phyloP scores from a whole-genome alignment of 2,797 vertebrate species.

The Hyperoplus lanceolatus region DNA sequence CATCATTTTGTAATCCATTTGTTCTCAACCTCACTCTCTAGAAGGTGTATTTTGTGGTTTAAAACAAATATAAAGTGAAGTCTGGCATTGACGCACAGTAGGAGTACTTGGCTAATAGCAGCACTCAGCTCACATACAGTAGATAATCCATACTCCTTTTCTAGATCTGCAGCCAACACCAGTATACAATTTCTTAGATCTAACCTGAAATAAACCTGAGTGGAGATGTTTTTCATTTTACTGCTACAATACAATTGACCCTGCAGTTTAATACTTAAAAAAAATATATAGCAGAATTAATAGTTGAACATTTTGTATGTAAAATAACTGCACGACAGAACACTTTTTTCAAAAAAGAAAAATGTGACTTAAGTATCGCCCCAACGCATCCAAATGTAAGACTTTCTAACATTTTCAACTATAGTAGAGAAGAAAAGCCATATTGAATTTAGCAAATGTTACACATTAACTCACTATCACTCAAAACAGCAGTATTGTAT shows the following conservation, averaged over 20 bases:
- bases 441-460: slow-evolving; percentile 9
- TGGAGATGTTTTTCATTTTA: not conserved
- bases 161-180: slow-evolving; percentile 10
- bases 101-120: slow-evolving; percentile 14
- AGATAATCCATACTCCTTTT: slow-evolving; percentile 33
- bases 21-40: not conserved
- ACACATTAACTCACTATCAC: not conserved
- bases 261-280: not conserved
- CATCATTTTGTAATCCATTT: not conserved
- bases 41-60: not conserved
- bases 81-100: not conserved
- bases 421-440: not conserved
- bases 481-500: not conserved
- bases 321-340: not conserved
- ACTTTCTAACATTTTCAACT: not conserved
- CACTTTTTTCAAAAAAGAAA: not conserved
- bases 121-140: slow-evolving; percentile 4
- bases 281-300: not conserved
- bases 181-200: slow-evolving; percentile 1
- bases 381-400: not conserved
- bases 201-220: not conserved
- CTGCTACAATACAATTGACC: not conserved
- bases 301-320: not conserved
- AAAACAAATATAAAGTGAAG: not conserved
- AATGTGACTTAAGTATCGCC: not conserved